Conservation (phyloP, 2,888 invertebrate species). For the Drosophila rubida region DNA sequence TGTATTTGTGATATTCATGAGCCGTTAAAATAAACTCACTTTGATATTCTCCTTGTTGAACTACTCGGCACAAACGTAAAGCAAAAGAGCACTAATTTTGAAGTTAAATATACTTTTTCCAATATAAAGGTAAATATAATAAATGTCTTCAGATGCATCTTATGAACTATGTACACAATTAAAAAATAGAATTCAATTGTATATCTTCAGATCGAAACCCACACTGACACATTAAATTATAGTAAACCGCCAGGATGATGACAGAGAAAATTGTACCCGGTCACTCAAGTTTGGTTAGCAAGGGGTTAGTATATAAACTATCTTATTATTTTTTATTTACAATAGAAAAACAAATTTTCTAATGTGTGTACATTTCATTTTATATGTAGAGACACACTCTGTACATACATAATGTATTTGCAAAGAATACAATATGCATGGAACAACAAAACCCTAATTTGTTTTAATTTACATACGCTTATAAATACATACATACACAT, state of each 20-base stretch:
- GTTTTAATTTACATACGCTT: background rate
- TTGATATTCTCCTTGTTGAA: constrained; percentile 36
- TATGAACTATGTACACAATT: background rate
- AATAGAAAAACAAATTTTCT: background rate
- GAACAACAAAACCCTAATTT: background rate
- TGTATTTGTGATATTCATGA: constrained; percentile 60
- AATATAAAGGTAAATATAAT: constrained; percentile 15
- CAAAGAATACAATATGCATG: background rate
- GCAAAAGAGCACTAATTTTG: constrained; percentile 30
- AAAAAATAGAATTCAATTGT: constrained; percentile 1
- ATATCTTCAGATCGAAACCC: constrained; percentile 24
- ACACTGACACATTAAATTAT: constrained; percentile 33
- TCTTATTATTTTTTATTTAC: background rate
- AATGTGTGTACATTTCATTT: background rate
- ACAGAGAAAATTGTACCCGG: constrained; percentile 70
- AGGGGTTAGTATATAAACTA: constrained; percentile 60
- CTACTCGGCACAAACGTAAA: constrained; percentile 34
- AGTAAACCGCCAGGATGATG: constrained; percentile 59
- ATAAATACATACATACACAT: background rate
- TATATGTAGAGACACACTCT: background rate
- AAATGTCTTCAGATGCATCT: background rate
- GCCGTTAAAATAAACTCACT: constrained; percentile 36
- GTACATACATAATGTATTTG: background rate
- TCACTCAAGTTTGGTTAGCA: constrained; percentile 67
- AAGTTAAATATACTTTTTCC: constrained; percentile 17